phyloP scores from a whole-genome alignment of 2,888 invertebrate genomes.

The Galerucella calmariensis region DNA sequence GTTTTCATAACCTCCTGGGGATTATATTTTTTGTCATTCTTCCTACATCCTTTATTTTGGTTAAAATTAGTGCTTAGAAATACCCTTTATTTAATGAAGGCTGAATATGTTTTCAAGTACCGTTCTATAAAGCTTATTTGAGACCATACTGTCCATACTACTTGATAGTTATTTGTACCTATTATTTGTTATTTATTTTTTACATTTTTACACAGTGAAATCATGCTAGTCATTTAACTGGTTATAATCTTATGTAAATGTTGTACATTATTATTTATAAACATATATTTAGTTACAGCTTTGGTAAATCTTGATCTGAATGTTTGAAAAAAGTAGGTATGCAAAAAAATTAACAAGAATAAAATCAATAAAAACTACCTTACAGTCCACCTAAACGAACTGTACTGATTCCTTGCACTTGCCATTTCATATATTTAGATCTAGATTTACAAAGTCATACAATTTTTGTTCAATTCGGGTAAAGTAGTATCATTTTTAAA shows the following conservation, averaged over 20 bases:
- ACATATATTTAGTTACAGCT: conserved; percentile 31
- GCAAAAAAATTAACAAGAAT: too few species aligned
- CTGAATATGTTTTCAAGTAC: not conserved
- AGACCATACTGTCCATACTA: conserved; percentile 33
- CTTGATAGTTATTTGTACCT: conserved; percentile 47
- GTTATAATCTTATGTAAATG: conserved; percentile 58
- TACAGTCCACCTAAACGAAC: too few species aligned
- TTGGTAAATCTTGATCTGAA: not conserved
- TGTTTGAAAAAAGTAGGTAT: not conserved
- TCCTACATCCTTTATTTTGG: too few species aligned
- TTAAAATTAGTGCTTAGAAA: not conserved
- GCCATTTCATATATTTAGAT: not conserved
- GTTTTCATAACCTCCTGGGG: too few species aligned
- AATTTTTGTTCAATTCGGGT: not conserved
- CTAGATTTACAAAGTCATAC: not conserved
- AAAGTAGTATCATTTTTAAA: not conserved
- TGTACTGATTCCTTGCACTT: too few species aligned
- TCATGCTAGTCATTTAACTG: conserved; percentile 64
- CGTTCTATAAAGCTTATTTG: conserved; percentile 17
- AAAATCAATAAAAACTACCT: too few species aligned
- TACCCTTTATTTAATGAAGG: not conserved
- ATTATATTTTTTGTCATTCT: too few species aligned
- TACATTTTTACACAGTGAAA: conserved; percentile 59
- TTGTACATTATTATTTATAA: conserved; percentile 61
- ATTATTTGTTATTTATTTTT: conserved; percentile 59